Evolutionary conservation across 2,797 vertebrate genomes (phyloP).

Genomic region (Peromyscus melanophrys): DNA sequence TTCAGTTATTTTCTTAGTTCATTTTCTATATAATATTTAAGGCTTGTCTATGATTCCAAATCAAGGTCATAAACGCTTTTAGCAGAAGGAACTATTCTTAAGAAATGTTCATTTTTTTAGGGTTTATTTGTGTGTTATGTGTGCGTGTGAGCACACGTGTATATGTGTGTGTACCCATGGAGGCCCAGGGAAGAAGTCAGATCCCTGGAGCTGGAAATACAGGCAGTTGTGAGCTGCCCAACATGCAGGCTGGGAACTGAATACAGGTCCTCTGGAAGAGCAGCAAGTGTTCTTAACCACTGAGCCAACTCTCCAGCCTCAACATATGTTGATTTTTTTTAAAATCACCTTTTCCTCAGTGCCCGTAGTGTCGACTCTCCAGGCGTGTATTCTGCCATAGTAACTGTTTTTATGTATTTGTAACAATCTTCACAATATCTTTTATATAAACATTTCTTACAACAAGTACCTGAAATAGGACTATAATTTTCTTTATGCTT

Average conservation of each 20-base stretch:
- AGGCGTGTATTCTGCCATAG: not conserved
- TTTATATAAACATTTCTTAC: not conserved
- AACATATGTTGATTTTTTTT: constrained; percentile 4
- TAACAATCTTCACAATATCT: not conserved
- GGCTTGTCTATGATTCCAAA: not conserved
- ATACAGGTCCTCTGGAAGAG: not conserved
- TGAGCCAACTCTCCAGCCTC: not conserved
- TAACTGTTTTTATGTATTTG: constrained; percentile 44
- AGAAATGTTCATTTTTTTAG: not conserved
- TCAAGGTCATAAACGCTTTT: constrained; percentile 25
- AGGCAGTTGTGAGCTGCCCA: not conserved
- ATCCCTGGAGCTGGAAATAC: not conserved
- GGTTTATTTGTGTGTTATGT: no score
- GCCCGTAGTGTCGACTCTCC: not conserved
- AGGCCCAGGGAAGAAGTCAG: not conserved
- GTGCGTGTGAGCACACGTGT: not conserved
- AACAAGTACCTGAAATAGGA: not conserved
- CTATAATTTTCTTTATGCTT: not conserved
- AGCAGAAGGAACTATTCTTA: constrained; percentile 20
- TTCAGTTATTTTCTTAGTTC: constrained; percentile 19
- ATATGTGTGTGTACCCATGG: not conserved
- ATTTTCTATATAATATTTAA: not conserved
- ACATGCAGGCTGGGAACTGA: not conserved
- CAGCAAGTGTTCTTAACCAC: not conserved
- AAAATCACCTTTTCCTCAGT: not conserved